These are phyloP conservation scores for Onychostoma macrolepis DNA, from an alignment of 2,113 vertebrate genomes.

Conservation along the genomic window DNA sequence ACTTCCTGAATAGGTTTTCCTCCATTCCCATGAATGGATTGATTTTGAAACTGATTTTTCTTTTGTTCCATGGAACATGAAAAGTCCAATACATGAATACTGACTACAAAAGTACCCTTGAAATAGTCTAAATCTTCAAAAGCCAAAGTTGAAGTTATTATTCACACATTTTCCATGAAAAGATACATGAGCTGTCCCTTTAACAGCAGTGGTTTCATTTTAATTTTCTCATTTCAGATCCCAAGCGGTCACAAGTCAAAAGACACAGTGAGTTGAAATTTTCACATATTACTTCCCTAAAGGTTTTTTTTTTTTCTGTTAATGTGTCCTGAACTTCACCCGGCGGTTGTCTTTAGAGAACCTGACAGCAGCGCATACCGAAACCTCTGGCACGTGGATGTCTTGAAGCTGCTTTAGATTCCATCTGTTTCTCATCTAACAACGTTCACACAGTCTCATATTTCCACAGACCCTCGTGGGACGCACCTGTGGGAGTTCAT, in stretches of 20 bases:
- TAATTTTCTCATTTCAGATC: slow-evolving; percentile 71
- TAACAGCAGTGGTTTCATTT: neutral
- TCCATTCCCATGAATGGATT: neutral
- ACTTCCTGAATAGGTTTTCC: too few species aligned
- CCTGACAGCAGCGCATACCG: neutral
- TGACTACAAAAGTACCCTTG: neutral
- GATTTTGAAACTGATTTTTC: too few species aligned
- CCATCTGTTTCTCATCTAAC: neutral
- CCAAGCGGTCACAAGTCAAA: slow-evolving; percentile 85
- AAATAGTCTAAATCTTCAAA: neutral
- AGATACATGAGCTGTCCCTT: neutral
- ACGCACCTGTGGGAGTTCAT: slow-evolving; percentile 99
- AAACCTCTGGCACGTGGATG: neutral
- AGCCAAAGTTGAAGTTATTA: neutral
- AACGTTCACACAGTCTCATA: neutral
- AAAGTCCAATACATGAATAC: neutral
- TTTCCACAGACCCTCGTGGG: slow-evolving; percentile 84
- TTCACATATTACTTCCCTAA: neutral
- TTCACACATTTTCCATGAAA: neutral
- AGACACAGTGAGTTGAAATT: slow-evolving; percentile 89
- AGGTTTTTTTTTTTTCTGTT: neutral
- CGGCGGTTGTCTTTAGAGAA: neutral
- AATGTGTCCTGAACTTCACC: neutral
- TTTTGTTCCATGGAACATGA: too few species aligned
- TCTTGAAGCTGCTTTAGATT: neutral